These are phyloP conservation scores for Callipepla squamata DNA, from an alignment of 2,113 vertebrate species.

Conservation along the genomic window DNA sequence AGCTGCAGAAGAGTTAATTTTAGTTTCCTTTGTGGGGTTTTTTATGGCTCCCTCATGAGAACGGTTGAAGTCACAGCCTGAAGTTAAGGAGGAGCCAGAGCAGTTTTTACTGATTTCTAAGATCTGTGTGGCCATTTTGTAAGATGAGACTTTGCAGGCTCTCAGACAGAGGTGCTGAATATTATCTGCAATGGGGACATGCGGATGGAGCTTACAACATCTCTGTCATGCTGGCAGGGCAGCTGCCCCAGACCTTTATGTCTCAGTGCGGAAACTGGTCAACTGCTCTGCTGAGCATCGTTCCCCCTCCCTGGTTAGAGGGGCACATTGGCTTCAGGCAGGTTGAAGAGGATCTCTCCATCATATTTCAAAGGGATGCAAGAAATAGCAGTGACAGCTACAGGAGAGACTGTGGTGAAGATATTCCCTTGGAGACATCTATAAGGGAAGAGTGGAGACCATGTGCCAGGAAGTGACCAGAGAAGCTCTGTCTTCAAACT, in stretches of 20 bases:
- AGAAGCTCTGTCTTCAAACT: background rate
- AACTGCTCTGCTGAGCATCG: background rate
- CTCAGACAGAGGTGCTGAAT: background rate
- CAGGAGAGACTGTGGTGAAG: background rate
- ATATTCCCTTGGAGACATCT: background rate
- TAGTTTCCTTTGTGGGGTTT: conserved; percentile 17
- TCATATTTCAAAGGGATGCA: background rate
- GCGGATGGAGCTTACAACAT: background rate
- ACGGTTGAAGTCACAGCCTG: background rate
- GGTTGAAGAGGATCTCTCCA: rapidly evolving
- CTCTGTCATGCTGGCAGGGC: rapidly evolving
- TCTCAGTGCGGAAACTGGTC: background rate
- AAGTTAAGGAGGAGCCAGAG: background rate
- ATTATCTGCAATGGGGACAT: background rate
- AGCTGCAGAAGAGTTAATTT: conserved; percentile 41
- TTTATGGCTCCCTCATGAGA: background rate
- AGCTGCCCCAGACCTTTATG: background rate
- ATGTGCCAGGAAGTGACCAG: background rate
- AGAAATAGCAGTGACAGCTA: background rate
- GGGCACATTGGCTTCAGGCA: background rate
- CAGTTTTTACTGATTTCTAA: background rate
- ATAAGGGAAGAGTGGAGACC: background rate
- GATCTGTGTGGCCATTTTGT: background rate
- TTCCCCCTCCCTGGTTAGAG: background rate
- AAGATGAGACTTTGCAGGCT: background rate